These are phyloP conservation scores for Chrysotoxum bicinctum DNA, from an alignment of 2,888 invertebrate genomes.

Conservation along the genomic window DNA sequence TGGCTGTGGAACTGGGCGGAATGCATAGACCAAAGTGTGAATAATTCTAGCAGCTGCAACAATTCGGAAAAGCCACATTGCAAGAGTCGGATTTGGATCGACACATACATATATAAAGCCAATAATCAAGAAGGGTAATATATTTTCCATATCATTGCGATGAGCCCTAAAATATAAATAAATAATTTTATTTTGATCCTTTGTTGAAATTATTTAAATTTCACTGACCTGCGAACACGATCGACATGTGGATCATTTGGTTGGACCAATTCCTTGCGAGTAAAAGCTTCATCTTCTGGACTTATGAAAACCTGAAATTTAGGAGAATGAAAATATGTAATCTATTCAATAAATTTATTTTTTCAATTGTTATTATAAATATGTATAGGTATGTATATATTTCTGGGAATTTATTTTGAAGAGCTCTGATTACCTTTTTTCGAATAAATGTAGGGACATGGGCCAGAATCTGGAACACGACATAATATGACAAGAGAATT, in stretches of 20 bases:
- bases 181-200: not conserved
- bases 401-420: not conserved
- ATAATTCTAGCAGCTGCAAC: conserved; percentile 83
- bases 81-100: conserved; percentile 82
- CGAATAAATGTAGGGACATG: conserved; percentile 31
- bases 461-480: conserved; percentile 61
- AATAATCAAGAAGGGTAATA: conserved; percentile 84
- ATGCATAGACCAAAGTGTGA: conserved; percentile 86
- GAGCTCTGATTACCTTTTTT: conserved; percentile 45
- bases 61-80: conserved; percentile 83
- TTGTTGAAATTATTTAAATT: not conserved
- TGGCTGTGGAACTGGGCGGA: conserved; percentile 85
- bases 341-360: not conserved
- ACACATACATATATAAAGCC: conserved; percentile 84
- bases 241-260: conserved; percentile 82
- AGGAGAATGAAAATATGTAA: conserved; percentile 2
- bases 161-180: conserved; percentile 83
- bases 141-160: conserved; percentile 88
- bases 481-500: conserved; percentile 27
- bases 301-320: conserved; percentile 81
- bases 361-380: not conserved
- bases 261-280: conserved; percentile 75
- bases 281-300: conserved; percentile 80
- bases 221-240: conserved; percentile 81
- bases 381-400: no score